These are phyloP conservation scores for Brachyhypopomus occidentalis DNA, from an alignment of 2,113 vertebrate genomes.

Conservation along the genomic window DNA sequence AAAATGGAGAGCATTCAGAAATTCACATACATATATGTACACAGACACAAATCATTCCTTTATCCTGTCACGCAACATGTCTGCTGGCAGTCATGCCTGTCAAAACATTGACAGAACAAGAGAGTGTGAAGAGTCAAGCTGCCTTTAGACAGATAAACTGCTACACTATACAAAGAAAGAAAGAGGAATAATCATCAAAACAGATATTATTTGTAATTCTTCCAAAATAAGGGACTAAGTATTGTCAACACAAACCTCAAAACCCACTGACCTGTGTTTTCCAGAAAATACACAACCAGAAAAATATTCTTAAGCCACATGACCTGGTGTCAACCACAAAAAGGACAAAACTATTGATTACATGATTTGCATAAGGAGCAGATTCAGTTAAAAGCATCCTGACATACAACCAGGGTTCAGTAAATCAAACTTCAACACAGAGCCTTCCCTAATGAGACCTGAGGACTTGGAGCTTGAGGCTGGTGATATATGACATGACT, in stretches of 20 bases:
- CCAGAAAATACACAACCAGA: background rate
- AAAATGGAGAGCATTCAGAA: background rate
- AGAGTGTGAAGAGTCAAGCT: background rate
- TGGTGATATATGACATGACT: background rate
- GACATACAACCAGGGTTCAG: background rate
- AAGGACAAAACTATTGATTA: background rate
- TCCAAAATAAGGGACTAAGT: background rate
- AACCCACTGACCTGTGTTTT: background rate
- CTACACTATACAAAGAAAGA: background rate
- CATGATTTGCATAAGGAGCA: background rate
- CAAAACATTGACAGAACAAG: conserved; percentile 9
- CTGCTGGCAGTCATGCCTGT: conserved; percentile 10
- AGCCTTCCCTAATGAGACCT: background rate
- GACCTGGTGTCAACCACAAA: background rate
- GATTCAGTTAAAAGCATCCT: too few species aligned
- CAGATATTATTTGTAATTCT: background rate
- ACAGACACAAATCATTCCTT: background rate
- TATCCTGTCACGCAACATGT: background rate
- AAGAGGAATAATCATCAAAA: background rate
- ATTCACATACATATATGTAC: background rate
- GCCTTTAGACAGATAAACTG: background rate
- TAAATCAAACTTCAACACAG: background rate
- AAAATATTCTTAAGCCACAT: background rate
- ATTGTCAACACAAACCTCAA: background rate
- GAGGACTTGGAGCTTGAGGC: background rate